Base-by-base conservation (phyloP, 2,888 invertebrate genomes). In the Cheilosia impressa region DNA sequence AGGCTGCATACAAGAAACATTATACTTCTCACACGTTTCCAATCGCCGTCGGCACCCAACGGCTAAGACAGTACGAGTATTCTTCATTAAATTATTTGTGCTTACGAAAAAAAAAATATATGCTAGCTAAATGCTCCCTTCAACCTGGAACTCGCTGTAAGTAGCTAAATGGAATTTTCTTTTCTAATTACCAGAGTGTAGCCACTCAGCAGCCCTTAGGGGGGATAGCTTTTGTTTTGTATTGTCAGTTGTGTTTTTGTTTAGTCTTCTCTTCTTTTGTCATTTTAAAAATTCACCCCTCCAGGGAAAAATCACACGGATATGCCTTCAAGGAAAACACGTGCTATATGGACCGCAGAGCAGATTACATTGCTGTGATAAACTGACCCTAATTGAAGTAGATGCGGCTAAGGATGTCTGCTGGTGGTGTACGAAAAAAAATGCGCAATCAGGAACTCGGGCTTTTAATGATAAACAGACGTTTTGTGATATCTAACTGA, bases 361-460 rank as follows among this genome's bases (percentile, higher is more conserved):
- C 6, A 27, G 27, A n/a, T n/a, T 43, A 62, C 27, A 34, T 10
- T 10, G 34, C 10, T 10, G 38, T 4, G 38, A 4, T 38, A 13
- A 0, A 31, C 47, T 57, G 57, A 58, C 47, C 47, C 57, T 58
- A 69, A 69, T 69, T 58, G 47, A 22, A 34, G 45, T 47, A 19
- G 5, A 47, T 47, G 38, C 57, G 57, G 45, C 50, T 69, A 47
- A 22, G 31, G 45, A 6, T n/a, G 38, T 9, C 6, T 17, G 7
- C 10, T 3, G 17, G 7, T 45, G 6, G 45, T 45, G 17, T 45
- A 6, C 17, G n/a, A 43, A 22, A 55, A 17, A 31, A 34, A 17
- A 43, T 68, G 45, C 27, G 45, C 27, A 45, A 10, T n/a, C 22
- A 6, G 1, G 27, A 22, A 50, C n/a, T 65, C 17, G 4, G 9